Conservation (phyloP, 2,797 vertebrate species). For the Lindbergichthys nudifrons region DNA sequence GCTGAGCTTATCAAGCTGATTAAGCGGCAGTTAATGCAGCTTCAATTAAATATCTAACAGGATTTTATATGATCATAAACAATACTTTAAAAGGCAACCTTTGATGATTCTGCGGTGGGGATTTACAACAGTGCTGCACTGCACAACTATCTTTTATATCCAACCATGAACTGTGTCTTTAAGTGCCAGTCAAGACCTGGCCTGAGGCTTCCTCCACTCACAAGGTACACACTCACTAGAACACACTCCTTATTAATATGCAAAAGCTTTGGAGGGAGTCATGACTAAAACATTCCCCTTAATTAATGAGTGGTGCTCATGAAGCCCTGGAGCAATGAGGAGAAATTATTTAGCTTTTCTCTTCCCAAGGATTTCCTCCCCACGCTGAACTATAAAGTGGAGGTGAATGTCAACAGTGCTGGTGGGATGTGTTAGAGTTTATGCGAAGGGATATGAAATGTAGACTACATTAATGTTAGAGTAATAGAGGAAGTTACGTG, state of each 20-base stretch:
- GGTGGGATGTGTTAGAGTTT: conserved; percentile 46
- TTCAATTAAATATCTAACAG: conserved; percentile 41
- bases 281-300: conserved; percentile 81
- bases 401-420: conserved; percentile 54
- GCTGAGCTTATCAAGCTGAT: conserved; percentile 37
- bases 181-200: conserved; percentile 47
- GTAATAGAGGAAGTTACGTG: conserved; percentile 32
- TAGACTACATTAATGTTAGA: conserved; percentile 26
- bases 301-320: conserved; percentile 79
- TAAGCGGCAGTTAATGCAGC: conserved; percentile 24
- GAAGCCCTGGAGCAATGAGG: conserved; percentile 66
- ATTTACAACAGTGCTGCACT: conserved; percentile 24
- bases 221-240: conserved; percentile 37
- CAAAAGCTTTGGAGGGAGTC: conserved; percentile 73
- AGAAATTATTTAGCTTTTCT: conserved; percentile 74
- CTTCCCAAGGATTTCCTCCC: conserved; percentile 61
- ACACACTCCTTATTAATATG: conserved; percentile 76
- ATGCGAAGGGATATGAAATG: conserved; percentile 37
- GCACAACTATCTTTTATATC: conserved; percentile 20
- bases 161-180: conserved; percentile 45
- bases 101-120: conserved; percentile 21
- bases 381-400: conserved; percentile 49
- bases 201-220: conserved; percentile 45
- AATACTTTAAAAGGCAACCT: conserved; percentile 42
- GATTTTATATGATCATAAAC: conserved; percentile 44